Percentiles rank a stretch among this genome's conserved stretches.
These are phyloP conservation scores for Ophioderma brevispina DNA, from an alignment of 35 echinoderm and acorn worm genomes.

Conservation along the genomic window DNA sequence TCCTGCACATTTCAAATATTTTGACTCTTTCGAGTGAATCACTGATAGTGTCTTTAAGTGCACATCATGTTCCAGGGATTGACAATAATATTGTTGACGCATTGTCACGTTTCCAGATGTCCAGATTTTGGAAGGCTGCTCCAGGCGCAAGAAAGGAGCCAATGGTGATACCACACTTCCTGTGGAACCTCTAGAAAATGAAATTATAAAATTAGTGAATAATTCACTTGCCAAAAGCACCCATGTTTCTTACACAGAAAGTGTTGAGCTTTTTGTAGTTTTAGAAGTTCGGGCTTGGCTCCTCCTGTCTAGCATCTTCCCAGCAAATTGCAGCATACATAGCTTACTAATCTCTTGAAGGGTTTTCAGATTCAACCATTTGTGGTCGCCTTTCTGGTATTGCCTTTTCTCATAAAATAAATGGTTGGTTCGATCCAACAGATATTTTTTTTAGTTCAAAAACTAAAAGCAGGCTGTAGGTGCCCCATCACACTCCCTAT, in stretches of 20 bases:
- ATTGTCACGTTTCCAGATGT: background rate
- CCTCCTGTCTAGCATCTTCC: background rate
- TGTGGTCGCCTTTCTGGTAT: background rate
- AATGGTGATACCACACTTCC: background rate
- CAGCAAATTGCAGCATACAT: background rate
- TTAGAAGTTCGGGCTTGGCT: background rate
- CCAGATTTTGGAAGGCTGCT: background rate
- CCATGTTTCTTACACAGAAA: background rate
- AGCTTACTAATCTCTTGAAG: background rate
- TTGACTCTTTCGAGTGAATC: too few relatives aligned
- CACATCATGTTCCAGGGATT: background rate
- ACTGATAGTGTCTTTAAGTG: too few relatives aligned
- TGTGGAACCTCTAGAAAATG: background rate
- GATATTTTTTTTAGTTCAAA: background rate
- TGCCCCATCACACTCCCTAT: background rate
- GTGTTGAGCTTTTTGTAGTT: background rate
- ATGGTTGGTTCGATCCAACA: background rate
- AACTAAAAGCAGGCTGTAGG: background rate
- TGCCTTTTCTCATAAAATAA: background rate
- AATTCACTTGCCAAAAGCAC: background rate
- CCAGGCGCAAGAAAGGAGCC: background rate
- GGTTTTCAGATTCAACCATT: background rate
- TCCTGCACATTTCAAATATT: too few relatives aligned
- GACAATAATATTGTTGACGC: background rate
- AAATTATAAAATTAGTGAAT: background rate